These are phyloP conservation scores for Linepithema humile DNA, from an alignment of 1,140 invertebrate species.

Conservation along the genomic window DNA sequence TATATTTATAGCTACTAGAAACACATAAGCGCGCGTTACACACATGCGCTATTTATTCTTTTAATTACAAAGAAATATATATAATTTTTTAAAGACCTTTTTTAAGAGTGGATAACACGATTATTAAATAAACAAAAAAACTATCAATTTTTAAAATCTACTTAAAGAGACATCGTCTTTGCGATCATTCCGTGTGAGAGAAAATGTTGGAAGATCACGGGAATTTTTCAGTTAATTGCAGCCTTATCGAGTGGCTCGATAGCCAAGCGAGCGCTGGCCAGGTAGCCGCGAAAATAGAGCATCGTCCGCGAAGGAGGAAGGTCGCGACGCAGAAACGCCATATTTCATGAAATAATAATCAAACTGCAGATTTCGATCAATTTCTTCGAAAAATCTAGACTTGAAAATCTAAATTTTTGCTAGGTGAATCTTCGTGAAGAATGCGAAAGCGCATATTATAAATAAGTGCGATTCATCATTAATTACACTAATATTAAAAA, in stretches of 20 bases:
- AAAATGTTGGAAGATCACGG: neutral
- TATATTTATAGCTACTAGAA: neutral
- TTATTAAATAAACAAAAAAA: neutral
- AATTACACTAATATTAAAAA: neutral
- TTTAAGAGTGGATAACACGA: too few species aligned
- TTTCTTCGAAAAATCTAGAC: neutral
- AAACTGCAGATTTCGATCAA: neutral
- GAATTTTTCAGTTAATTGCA: slow-evolving; percentile 3
- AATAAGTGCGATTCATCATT: neutral
- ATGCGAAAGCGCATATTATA: neutral
- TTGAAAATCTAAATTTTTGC: too few species aligned
- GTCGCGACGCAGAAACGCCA: slow-evolving; percentile 12
- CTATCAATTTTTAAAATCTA: neutral
- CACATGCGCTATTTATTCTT: too few species aligned
- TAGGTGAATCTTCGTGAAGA: too few species aligned
- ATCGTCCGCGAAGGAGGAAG: slow-evolving; percentile 35
- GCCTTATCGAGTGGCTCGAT: slow-evolving; percentile 28
- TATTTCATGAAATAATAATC: slow-evolving; percentile 2
- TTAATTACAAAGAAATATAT: too few species aligned
- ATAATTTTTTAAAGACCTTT: too few species aligned
- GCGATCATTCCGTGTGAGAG: neutral
- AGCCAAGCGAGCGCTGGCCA: slow-evolving; percentile 16
- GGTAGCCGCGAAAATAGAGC: slow-evolving; percentile 43
- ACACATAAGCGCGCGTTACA: neutral
- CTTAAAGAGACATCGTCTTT: neutral